Evolutionary conservation across 2,888 invertebrate species (phyloP).

Genomic region (Sinopyrophorus schimmeli): DNA sequence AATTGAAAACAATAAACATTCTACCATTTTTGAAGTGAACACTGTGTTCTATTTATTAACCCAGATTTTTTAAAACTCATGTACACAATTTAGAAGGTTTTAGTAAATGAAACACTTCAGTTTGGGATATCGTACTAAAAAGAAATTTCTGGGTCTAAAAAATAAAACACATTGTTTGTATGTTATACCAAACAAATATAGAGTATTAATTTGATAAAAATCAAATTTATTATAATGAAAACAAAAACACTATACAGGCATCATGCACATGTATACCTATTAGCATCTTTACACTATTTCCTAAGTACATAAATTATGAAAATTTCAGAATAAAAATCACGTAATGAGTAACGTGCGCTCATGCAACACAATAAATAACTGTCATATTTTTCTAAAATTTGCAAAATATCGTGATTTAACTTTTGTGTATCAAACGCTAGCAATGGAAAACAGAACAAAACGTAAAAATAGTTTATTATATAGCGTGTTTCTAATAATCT

Average conservation of each 20-base stretch:
- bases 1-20: conserved; percentile 25
- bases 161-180: conserved; percentile 37
- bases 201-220: conserved; percentile 23
- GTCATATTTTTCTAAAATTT: too few species aligned
- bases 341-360: conserved; percentile 11
- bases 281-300: conserved; percentile 15
- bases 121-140: neutral
- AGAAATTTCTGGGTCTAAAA: conserved; percentile 18
- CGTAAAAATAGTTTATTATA: too few species aligned
- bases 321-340: too few species aligned
- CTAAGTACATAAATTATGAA: too few species aligned
- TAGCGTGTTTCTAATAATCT: too few species aligned
- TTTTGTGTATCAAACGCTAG: too few species aligned
- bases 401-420: too few species aligned
- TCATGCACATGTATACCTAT: conserved; percentile 32
- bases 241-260: conserved; percentile 36
- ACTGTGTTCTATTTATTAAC: conserved; percentile 35
- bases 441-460: too few species aligned
- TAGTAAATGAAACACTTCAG: neutral
- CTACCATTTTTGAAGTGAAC: conserved; percentile 28
- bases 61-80: conserved; percentile 25
- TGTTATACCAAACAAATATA: conserved; percentile 2
- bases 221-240: conserved; percentile 24
- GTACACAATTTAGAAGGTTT: conserved; percentile 18
- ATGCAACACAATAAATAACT: conserved; percentile 7